These are phyloP conservation scores for Nothobranchius furzeri DNA, from an alignment of 2,113 vertebrate genomes.

Conservation along the genomic window DNA sequence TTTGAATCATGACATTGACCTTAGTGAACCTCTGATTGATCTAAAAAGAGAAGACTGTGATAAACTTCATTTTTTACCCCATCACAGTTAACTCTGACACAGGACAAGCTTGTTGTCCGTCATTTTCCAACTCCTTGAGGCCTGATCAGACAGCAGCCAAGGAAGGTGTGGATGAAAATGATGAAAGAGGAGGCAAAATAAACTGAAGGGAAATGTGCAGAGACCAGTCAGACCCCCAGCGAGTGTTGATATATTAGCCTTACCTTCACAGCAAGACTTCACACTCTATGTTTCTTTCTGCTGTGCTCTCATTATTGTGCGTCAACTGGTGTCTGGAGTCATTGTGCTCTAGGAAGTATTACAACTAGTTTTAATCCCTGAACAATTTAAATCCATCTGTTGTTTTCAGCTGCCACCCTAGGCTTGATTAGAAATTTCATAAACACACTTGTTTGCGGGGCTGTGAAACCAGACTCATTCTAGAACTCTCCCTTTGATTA, in stretches of 20 bases:
- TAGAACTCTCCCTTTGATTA: too few relatives aligned
- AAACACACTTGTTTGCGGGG: not conserved
- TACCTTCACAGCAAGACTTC: conserved; percentile 28
- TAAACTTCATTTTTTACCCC: not conserved
- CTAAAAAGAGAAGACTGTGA: too few relatives aligned
- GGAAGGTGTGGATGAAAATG: conserved; percentile 21
- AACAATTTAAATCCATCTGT: conserved; percentile 10
- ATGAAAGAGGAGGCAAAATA: conserved; percentile 46
- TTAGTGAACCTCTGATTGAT: too few relatives aligned
- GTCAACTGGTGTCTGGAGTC: conserved; percentile 8
- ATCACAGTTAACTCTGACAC: conserved; percentile 37
- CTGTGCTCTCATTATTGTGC: conserved; percentile 39
- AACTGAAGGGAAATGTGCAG: conserved; percentile 29
- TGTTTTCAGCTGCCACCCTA: not conserved
- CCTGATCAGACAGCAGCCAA: conserved; percentile 44
- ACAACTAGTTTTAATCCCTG: not conserved
- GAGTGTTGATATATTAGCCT: conserved; percentile 44
- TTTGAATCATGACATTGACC: too few relatives aligned
- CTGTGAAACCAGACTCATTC: not conserved
- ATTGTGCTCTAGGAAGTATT: not conserved
- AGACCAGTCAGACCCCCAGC: conserved; percentile 49
- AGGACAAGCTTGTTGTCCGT: conserved; percentile 50
- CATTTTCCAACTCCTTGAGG: conserved; percentile 43
- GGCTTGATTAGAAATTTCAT: conserved; percentile 1
- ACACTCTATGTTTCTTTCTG: conserved; percentile 19